Base-by-base conservation (phyloP, 2,113 vertebrate species). In the Eurypyga helias region DNA sequence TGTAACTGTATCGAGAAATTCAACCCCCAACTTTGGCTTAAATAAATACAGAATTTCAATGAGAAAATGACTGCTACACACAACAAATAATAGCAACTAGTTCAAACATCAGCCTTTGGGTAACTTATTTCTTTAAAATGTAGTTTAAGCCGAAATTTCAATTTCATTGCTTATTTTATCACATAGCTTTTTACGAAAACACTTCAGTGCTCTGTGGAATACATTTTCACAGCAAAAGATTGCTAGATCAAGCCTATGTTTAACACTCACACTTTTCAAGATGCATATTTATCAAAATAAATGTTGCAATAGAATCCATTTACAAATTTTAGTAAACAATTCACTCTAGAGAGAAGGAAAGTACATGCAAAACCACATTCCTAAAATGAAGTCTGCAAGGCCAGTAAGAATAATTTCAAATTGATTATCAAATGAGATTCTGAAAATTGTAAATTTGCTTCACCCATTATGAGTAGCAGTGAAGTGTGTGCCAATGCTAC, bases 281-380 rank as follows among this genome's bases (percentile, higher is more conserved):
- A 76, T 60, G 24, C 29, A 36, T 57, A 78, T 89, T 94, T 92
- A 46, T 84, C 33, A 93, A 94, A 93, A 87, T 87, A 92, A 94
- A 93, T 75, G 33, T 57, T 72, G 51, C 20, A 73, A n/a, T n/a
- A 88, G 33, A 78, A 87, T 78, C 43, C 6, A 64, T 75, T 92
- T 93, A 52, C 51, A 75, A 82, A 87, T 29, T 52, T 71, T 4
- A 87, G n/a, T 57, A 61, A 95, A 94, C 34, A 79, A 36, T 51
- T 92, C 36, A 43, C 20, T 70, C 13, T 52, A 26, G 21, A 78
- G 36, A 19, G 31, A 83, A 6, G 26, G 52, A 89, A 73, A 70
- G 3, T 60, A 34, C 34, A n/a, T 9, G 13, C 13, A 76, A 79
- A 85, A 48, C 4, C 23, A 28, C 17, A 38, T 75, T 45, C 41